phyloP scores from a whole-genome alignment of 2,888 invertebrate genomes.

The Hirtodrosophila histrioides region DNA sequence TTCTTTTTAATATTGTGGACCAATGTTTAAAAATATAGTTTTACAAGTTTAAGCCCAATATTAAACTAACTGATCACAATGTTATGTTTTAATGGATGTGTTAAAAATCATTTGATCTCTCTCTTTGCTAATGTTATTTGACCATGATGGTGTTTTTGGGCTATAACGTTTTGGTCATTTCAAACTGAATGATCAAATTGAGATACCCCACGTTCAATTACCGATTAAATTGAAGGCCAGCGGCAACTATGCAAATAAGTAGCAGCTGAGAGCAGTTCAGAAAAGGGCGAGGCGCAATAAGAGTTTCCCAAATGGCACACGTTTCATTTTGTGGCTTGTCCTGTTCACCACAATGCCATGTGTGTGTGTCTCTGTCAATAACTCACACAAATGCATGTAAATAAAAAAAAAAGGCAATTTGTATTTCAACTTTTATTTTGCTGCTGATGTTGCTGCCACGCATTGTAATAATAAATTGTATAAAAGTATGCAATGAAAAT shows the following conservation, averaged over 20 bases:
- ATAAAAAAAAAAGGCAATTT: constrained; percentile 53
- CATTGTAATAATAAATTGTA: constrained; percentile 77
- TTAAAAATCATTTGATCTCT: no score
- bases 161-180: no score
- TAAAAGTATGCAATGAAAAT: constrained; percentile 79
- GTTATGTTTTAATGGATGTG: no score
- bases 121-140: no score
- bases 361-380: constrained; percentile 56
- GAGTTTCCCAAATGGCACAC: constrained; percentile 20
- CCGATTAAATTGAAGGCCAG: constrained; percentile 20
- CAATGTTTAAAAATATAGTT: no score
- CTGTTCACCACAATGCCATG: constrained; percentile 51
- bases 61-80: no score
- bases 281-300: constrained; percentile 13
- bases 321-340: constrained; percentile 73
- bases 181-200: constrained; percentile 11
- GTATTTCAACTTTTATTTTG: constrained; percentile 46
- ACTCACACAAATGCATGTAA: constrained; percentile 55
- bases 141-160: no score
- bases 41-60: no score
- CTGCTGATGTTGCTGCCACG: constrained; percentile 34
- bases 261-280: constrained; percentile 22
- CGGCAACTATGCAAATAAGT: constrained; percentile 56
- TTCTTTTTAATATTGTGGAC: no score
- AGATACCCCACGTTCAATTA: constrained; percentile 29